Conservation (phyloP, 1,140 invertebrate genomes). For the Caenorhabditis remanei region DNA sequence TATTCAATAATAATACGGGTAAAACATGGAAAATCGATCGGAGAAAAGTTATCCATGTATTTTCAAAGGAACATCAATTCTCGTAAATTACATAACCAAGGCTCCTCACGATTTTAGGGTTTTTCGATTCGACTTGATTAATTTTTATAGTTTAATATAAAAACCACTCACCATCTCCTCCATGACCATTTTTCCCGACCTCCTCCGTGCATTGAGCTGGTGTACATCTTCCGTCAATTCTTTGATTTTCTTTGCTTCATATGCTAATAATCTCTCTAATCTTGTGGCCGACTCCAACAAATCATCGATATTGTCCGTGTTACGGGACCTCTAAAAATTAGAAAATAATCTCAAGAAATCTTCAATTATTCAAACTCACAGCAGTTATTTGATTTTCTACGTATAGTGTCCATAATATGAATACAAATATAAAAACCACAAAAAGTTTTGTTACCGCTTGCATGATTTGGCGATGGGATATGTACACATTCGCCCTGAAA, state of each 20-base stretch:
- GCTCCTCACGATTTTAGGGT: too few species aligned
- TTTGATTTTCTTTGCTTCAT: conserved; percentile 34
- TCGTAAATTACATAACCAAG: too few species aligned
- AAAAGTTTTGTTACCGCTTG: conserved; percentile 39
- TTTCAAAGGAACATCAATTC: too few species aligned
- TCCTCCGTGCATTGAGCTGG: not conserved
- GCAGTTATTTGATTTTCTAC: conserved; percentile 30
- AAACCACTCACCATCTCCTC: conserved; percentile 1
- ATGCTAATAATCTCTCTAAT: conserved; percentile 30
- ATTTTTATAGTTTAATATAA: too few species aligned
- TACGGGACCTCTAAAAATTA: not conserved
- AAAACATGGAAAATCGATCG: too few species aligned
- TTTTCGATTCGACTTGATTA: too few species aligned
- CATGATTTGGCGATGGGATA: not conserved
- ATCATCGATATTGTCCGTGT: conserved; percentile 37
- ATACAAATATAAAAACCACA: conserved; percentile 31
- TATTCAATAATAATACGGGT: not conserved
- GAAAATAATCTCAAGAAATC: too few species aligned
- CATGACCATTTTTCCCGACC: not conserved
- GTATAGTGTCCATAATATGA: conserved; percentile 34
- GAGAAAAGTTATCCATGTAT: too few species aligned
- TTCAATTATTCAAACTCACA: not conserved
- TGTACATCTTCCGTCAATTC: conserved; percentile 11
- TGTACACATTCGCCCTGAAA: conserved; percentile 41
- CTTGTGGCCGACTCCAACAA: conserved; percentile 6